Evolutionary conservation across 2,888 invertebrate genomes (phyloP).

Genomic region (Palloptera scutellata): DNA sequence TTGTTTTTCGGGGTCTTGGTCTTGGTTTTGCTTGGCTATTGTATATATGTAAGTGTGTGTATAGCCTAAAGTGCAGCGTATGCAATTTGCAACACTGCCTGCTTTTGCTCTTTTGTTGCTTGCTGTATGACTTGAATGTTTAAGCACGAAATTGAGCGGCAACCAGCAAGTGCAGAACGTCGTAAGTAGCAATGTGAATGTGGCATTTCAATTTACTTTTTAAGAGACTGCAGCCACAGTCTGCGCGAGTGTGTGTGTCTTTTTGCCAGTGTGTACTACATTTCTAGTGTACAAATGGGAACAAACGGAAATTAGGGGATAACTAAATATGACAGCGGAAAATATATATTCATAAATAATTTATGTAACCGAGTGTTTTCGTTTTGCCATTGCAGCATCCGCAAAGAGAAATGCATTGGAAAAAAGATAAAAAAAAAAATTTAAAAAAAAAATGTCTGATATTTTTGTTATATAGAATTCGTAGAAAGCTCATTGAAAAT

Average conservation of each 20-base stretch:
- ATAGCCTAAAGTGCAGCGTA: too few species aligned
- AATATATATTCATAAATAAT: not conserved
- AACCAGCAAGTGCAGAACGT: not conserved
- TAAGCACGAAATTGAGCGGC: not conserved
- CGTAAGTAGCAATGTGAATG: too few species aligned
- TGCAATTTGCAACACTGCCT: not conserved
- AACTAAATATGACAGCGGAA: constrained; percentile 5
- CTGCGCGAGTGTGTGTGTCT: not conserved
- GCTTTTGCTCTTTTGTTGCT: not conserved
- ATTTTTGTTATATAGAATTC: too few species aligned
- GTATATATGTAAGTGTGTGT: too few species aligned
- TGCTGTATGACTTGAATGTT: not conserved
- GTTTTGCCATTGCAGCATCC: too few species aligned
- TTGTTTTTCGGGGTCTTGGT: not conserved
- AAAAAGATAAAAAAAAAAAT: too few species aligned
- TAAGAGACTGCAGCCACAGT: not conserved
- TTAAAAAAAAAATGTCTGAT: too few species aligned
- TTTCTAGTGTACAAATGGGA: not conserved
- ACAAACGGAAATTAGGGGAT: constrained; percentile 14
- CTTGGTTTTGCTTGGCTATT: not conserved
- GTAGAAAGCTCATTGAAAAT: too few species aligned
- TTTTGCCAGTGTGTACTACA: too few species aligned
- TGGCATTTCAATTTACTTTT: not conserved
- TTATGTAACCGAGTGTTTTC: too few species aligned
- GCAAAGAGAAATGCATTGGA: too few species aligned